Evolutionary conservation across 2,797 vertebrate genomes (phyloP).

Genomic region (Hirundo rustica): DNA sequence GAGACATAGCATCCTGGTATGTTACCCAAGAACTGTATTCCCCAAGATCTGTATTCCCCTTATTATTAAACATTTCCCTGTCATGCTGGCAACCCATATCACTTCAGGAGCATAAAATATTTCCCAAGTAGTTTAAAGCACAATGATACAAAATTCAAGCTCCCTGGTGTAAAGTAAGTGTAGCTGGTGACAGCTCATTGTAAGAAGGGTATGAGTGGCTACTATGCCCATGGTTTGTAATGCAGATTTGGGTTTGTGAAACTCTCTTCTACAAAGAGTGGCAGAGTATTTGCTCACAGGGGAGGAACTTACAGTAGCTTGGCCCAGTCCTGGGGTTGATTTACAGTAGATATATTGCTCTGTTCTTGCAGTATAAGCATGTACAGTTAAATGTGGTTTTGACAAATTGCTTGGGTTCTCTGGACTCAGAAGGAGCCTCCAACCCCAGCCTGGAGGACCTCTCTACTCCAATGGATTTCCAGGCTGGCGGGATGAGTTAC

Average conservation of each 20-base stretch:
- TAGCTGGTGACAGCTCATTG: not conserved
- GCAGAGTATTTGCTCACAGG: not conserved
- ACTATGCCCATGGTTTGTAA: not conserved
- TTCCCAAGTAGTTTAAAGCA: not conserved
- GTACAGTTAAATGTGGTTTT: not conserved
- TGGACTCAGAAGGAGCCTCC: conserved; percentile 38
- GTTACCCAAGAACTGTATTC: not conserved
- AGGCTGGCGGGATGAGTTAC: conserved; percentile 64
- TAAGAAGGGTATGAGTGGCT: not conserved
- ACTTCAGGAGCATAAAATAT: not conserved
- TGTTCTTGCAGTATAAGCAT: not conserved
- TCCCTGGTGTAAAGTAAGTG: not conserved
- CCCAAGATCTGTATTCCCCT: not conserved
- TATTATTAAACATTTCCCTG: not conserved
- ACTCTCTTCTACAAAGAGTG: not conserved
- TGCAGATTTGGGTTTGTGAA: not conserved
- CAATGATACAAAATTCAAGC: not conserved
- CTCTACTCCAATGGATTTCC: conserved; percentile 56
- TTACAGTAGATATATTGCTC: not conserved
- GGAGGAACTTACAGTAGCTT: not conserved
- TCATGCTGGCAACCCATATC: rapidly evolving
- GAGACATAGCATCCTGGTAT: not conserved
- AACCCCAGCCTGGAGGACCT: conserved; percentile 41
- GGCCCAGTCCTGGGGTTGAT: not conserved
- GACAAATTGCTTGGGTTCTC: conserved; percentile 43